phyloP scores from a whole-genome alignment of 23 tunicate species.

The Phallusia fumigata region DNA sequence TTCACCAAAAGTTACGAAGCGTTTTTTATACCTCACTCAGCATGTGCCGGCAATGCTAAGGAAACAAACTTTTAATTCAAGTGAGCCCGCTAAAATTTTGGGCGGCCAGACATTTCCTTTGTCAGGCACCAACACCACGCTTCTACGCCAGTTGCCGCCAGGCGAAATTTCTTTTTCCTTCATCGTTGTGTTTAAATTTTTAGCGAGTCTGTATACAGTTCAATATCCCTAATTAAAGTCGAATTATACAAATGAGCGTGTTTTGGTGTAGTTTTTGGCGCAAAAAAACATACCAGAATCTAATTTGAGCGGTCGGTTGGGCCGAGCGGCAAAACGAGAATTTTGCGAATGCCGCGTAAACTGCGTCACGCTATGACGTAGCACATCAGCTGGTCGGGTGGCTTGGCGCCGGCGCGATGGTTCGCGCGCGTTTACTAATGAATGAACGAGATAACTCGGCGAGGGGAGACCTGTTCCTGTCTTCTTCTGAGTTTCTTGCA shows the following conservation, averaged over 20 bases:
- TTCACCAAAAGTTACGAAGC: too few relatives aligned
- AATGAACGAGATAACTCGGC: neutral
- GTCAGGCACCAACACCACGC: neutral
- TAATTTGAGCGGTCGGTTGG: neutral
- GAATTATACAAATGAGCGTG: too few relatives aligned
- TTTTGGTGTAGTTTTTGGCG: too few relatives aligned
- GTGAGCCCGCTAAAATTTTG: slow-evolving; percentile 9
- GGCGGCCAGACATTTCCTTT: slow-evolving; percentile 15
- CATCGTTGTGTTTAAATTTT: too few relatives aligned
- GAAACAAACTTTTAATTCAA: neutral
- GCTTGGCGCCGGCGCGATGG: slow-evolving; percentile 5
- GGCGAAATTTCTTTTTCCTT: too few relatives aligned
- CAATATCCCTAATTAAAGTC: too few relatives aligned
- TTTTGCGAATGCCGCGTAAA: neutral
- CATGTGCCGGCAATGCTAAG: too few relatives aligned
- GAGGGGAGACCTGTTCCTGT: neutral
- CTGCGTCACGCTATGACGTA: slow-evolving; percentile 5
- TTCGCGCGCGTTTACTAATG: neutral
- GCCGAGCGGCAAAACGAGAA: neutral
- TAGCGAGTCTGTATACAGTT: too few relatives aligned
- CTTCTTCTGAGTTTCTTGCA: neutral
- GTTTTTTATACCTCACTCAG: too few relatives aligned
- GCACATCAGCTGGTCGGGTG: neutral
- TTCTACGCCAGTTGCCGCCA: neutral
- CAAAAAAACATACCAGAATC: neutral